phyloP scores from a whole-genome alignment of 1,140 invertebrate genomes.

The Drosophila saltans region DNA sequence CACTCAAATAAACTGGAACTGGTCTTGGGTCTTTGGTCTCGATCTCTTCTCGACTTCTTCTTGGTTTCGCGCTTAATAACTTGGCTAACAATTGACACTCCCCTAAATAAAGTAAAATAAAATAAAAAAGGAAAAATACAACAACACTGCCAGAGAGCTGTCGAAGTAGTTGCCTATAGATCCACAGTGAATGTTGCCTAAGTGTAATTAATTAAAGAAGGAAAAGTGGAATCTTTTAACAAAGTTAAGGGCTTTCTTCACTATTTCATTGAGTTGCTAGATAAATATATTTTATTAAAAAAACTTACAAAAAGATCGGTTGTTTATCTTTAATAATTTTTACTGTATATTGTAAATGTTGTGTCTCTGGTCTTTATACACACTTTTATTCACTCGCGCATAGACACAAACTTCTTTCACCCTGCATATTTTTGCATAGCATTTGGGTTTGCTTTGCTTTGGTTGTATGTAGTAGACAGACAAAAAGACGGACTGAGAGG shows the following conservation, averaged over 20 bases:
- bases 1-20: slow-evolving; percentile 30
- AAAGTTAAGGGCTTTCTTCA: too few relatives aligned
- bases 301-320: not conserved
- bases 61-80: slow-evolving; percentile 71
- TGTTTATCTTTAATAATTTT: slow-evolving; percentile 22
- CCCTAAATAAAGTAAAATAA: slow-evolving; percentile 60
- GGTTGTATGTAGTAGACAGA: slow-evolving; percentile 54
- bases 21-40: slow-evolving; percentile 39
- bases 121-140: slow-evolving; percentile 23
- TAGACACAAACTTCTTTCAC: slow-evolving; percentile 63
- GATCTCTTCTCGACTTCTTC: slow-evolving; percentile 49
- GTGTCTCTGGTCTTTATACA: slow-evolving; percentile 38
- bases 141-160: slow-evolving; percentile 12
- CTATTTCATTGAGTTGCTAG: too few relatives aligned
- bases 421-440: slow-evolving; percentile 81
- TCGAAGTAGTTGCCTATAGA: slow-evolving; percentile 40
- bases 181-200: slow-evolving; percentile 45
- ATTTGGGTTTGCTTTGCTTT: slow-evolving; percentile 57
- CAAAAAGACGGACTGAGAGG: slow-evolving; percentile 17
- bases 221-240: too few relatives aligned
- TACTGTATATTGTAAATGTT: slow-evolving; percentile 74
- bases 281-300: too few relatives aligned
- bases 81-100: slow-evolving; percentile 80
- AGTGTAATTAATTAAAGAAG: slow-evolving; percentile 5
- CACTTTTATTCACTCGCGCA: slow-evolving; percentile 2